phyloP scores from a whole-genome alignment of 92 coral and sea anemone genomes.

The Heliopora coerulea region DNA sequence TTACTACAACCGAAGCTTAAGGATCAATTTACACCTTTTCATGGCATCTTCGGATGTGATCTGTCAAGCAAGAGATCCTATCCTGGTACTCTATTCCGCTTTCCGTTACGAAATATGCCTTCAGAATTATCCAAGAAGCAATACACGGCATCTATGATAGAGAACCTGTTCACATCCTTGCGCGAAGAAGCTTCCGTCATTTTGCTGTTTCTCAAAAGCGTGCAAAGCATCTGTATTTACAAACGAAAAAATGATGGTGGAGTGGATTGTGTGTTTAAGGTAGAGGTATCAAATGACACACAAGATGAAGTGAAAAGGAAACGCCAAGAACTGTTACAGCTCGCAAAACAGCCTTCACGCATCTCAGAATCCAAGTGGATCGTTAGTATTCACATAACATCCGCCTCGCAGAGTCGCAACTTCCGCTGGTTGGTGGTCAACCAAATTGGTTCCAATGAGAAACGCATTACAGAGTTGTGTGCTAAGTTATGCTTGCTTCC shows the following conservation, averaged over 20 bases:
- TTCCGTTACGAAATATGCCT: conserved; percentile 60
- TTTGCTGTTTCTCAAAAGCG: conserved; percentile 54
- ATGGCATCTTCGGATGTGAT: conserved; percentile 55
- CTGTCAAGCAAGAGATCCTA: conserved; percentile 43
- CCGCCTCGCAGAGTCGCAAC: not conserved
- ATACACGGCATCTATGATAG: conserved; percentile 58
- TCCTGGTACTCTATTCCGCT: conserved; percentile 75
- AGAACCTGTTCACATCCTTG: conserved; percentile 51
- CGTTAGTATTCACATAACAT: conserved; percentile 3
- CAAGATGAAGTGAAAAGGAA: conserved; percentile 24
- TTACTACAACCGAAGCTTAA: conserved; percentile 34
- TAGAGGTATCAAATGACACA: conserved; percentile 36
- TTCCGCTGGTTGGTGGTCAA: conserved; percentile 17
- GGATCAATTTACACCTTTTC: conserved; percentile 78
- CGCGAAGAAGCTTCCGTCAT: conserved; percentile 24
- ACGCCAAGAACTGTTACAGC: conserved; percentile 31
- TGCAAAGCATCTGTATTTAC: conserved; percentile 57
- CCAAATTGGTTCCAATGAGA: conserved; percentile 42
- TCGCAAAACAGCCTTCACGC: not conserved
- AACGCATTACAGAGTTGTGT: conserved; percentile 29
- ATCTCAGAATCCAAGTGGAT: conserved; percentile 4
- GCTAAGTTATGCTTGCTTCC: conserved; percentile 41
- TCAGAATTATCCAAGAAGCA: conserved; percentile 58
- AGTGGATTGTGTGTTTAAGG: conserved; percentile 39
- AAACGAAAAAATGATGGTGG: conserved; percentile 25